Evolutionary conservation across 2,113 vertebrate species (phyloP), one percentile per base, ranked within the genome.

Genomic region (Heliornis fulica): DNA sequence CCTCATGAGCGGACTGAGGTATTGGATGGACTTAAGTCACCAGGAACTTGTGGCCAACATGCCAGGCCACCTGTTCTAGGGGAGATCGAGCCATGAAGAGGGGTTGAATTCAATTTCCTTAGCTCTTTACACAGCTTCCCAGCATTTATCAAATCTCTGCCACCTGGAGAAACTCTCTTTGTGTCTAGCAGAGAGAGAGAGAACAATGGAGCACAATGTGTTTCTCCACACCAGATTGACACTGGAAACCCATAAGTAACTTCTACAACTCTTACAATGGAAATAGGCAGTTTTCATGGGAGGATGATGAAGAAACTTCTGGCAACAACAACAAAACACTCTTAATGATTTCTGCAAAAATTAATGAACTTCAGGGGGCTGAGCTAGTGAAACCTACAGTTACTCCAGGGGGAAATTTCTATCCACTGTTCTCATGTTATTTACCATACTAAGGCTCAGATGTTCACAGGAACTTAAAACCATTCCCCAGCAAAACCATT

Each of bases 1-100:
- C 38, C 75, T 66, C 79, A 59, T 7, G 0, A 87, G 51, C 23
- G 64, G 16, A 63, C 54, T 25, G 54, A 92, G 63, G 38, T 57
- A 70, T 36, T 87, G 86, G 72, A 92, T 51, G 40, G 80, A 69
- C 15, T 93, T 85, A n/a, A 83, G 60, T 40, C 86, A 93, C 87
- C 60, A 89, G 86, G 76, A 96, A 95, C 82, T 69, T 36, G 63
- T 64, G 80, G 56, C 83, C 89, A 68, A 51, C 18, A 5, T 89
- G 93, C 83, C 96, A 94, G 83, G 46, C 86, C 95, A 97, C 93
- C 93, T 95, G 96, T 89, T 96, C 80, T 60, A 74, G 29, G 25
- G 46, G 40, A 13, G 23, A 90, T 56, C 3, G 0, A 85, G 88
- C 70, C 90, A 95, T 51, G 31, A n/a, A 83, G 61, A 85, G 48